Evolutionary conservation across 2,888 invertebrate genomes (phyloP).

Genomic region (Pseudoips prasinana): DNA sequence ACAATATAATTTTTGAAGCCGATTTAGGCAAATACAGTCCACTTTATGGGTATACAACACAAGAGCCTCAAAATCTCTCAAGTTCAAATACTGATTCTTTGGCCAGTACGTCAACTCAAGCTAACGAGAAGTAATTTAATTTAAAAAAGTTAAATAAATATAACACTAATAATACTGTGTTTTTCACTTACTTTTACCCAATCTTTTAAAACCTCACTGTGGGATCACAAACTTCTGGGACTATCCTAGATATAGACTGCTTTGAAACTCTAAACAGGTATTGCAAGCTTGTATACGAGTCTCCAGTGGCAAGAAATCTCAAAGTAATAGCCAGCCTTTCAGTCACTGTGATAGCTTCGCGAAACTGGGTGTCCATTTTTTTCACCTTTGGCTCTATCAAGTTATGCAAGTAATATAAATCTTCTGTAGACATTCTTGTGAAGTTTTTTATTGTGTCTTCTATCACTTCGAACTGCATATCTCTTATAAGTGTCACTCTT

Average conservation of each 20-base stretch:
- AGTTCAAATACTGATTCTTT: neutral
- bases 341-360: constrained; percentile 8
- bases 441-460: constrained; percentile 14
- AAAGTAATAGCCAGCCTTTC: constrained; percentile 10
- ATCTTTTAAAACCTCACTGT: constrained; percentile 10
- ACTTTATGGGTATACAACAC: constrained; percentile 10
- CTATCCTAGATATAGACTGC: constrained; percentile 13
- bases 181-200: constrained; percentile 6
- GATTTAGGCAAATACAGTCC: constrained; percentile 17
- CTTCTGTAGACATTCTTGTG: constrained; percentile 10
- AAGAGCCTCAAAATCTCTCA: too few species aligned
- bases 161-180: constrained; percentile 4
- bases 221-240: constrained; percentile 14
- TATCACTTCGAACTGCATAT: constrained; percentile 12
- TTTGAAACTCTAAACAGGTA: constrained; percentile 15
- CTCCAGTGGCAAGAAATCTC: constrained; percentile 7
- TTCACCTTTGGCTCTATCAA: constrained; percentile 10
- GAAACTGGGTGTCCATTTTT: constrained; percentile 9
- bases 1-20: constrained; percentile 22
- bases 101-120: neutral
- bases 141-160: constrained; percentile 4
- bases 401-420: constrained; percentile 6
- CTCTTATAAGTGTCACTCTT: constrained; percentile 10
- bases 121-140: neutral
- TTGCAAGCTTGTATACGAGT: constrained; percentile 3